These are phyloP conservation scores for Laothoe populi DNA, from an alignment of 2,888 invertebrate species.

Conservation along the genomic window DNA sequence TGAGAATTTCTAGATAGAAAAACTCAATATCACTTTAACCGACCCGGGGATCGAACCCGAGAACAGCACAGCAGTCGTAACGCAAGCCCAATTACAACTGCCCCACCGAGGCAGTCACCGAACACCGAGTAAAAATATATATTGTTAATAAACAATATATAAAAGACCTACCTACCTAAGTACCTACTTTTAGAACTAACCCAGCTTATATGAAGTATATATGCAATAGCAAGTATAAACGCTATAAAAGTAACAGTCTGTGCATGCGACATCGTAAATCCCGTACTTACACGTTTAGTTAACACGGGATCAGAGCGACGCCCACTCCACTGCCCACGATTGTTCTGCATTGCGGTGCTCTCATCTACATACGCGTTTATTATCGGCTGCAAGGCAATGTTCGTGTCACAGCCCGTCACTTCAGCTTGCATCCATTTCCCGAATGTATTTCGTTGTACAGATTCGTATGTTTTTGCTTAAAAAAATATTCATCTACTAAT, in stretches of 20 bases:
- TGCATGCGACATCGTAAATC: slow-evolving; percentile 14
- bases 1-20: too few species aligned
- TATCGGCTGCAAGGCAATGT: slow-evolving; percentile 14
- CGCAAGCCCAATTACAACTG: too few species aligned
- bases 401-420: slow-evolving; percentile 10
- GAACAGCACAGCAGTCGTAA: too few species aligned
- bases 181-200: background rate
- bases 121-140: too few species aligned
- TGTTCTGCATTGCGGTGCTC: slow-evolving; percentile 28
- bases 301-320: slow-evolving; percentile 8
- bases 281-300: slow-evolving; percentile 21
- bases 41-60: too few species aligned
- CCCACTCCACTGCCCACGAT: slow-evolving; percentile 25
- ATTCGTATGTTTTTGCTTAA: background rate
- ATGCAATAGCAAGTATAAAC: background rate
- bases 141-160: background rate
- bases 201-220: background rate
- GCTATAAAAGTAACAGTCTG: slow-evolving; percentile 1
- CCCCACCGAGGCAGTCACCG: too few species aligned
- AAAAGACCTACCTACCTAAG: background rate
- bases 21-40: too few species aligned
- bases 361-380: slow-evolving; percentile 25
- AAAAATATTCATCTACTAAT: too few species aligned
- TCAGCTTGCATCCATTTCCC: background rate
- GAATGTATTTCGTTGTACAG: background rate